Evolutionary conservation across 2,797 vertebrate genomes (phyloP), one percentile per base, ranked within the genome.

Genomic region (Vespertilio murinus): DNA sequence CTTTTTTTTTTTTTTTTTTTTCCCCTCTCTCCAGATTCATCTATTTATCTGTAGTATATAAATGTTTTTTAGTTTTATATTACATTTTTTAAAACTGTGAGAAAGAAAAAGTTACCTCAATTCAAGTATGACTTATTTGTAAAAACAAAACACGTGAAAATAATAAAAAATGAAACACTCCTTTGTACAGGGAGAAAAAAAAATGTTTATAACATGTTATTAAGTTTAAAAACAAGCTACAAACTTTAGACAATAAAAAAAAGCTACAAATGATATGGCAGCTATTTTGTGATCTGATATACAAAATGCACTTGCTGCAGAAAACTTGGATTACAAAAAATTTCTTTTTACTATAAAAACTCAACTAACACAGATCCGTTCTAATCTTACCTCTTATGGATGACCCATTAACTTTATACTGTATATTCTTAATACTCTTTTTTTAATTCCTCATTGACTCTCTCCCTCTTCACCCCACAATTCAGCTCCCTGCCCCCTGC

Each of bases 61-160:
- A 81, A 56, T 92, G 10, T 33, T 96, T 23, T 59, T 90, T 88
- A 65, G 17, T 92, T 92, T 90, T 85, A 20, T 73, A 40, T 75
- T 93, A 54, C 0, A 14, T 85, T 77, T 93, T 65, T 69, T 16
- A 82, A 90, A 90, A 90, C 30, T 85, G 1, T 49, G 42, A 47
- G 61, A 47, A 90, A 73, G 20, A 74, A 83, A 65, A 87, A 54
- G 12, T 61, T 88, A n/a, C 28, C 25, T 73, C 33, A 91, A 30
- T 88, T 86, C 42, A 93, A 47, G 23, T 78, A 16, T 81, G 90
- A 87, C n/a, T 70, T 52, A 11, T 83, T 80, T 75, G n/a, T 90
- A 40, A 96, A 22, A 2, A 87, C 13, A 61, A 30, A 14, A 14
- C 17, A 2, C 79, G 13, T 40, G 47, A 61, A 90, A 17, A 75